Percentiles rank a stretch among this genome's conserved stretches.
These are phyloP conservation scores for Agelaius tricolor DNA, from an alignment of 2,113 vertebrate genomes.

Conservation along the genomic window DNA sequence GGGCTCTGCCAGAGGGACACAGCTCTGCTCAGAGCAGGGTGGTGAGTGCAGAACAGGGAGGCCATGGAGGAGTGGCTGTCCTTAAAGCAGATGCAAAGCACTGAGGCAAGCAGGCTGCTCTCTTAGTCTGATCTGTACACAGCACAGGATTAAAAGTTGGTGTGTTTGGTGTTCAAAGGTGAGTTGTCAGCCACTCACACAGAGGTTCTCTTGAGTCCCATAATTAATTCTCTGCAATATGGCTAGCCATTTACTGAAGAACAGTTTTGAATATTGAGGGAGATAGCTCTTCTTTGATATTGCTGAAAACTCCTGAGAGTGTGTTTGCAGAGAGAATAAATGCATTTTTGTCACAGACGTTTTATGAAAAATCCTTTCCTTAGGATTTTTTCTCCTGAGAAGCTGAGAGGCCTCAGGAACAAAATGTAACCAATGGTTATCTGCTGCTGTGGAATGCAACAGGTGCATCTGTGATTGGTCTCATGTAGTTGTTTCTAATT, in stretches of 20 bases:
- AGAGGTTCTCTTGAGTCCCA: not conserved
- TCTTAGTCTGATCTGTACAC: not conserved
- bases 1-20: not conserved
- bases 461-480: too few species aligned
- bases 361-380: too few species aligned
- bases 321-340: not conserved
- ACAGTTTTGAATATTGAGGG: not conserved
- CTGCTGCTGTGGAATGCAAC: too few species aligned
- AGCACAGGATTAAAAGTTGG: not conserved
- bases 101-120: not conserved
- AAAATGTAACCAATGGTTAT: too few species aligned
- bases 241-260: not conserved
- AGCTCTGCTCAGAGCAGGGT: not conserved
- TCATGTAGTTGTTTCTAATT: too few species aligned
- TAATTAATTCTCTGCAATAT: not conserved
- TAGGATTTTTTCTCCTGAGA: too few species aligned
- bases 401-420: too few species aligned
- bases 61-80: not conserved
- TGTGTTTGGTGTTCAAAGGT: not conserved
- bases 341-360: not conserved
- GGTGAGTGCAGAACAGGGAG: not conserved
- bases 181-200: not conserved
- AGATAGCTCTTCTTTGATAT: not conserved
- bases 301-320: not conserved
- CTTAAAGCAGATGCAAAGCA: not conserved